These are phyloP conservation scores for Temnothorax unifasciatus DNA, from an alignment of 2,888 invertebrate species.

Conservation along the genomic window DNA sequence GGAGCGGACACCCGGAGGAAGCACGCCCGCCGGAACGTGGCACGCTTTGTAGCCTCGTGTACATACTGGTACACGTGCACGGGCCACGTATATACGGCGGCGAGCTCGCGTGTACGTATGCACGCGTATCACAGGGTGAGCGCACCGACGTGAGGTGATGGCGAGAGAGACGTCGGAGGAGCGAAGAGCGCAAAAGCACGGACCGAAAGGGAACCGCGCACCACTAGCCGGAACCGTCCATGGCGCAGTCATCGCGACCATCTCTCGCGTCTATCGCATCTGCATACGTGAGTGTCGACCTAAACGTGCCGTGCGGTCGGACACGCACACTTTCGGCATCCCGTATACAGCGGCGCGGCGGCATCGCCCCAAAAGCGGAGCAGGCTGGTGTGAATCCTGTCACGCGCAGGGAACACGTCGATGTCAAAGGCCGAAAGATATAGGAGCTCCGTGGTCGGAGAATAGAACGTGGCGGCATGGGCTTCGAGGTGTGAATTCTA, in stretches of 20 bases:
- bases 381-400: slow-evolving; percentile 77
- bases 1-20: slow-evolving; percentile 86
- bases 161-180: slow-evolving; percentile 65
- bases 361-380: slow-evolving; percentile 68
- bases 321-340: slow-evolving; percentile 63
- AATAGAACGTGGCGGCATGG: slow-evolving; percentile 59
- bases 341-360: slow-evolving; percentile 48
- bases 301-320: slow-evolving; percentile 54
- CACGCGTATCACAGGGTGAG: slow-evolving; percentile 64
- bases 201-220: slow-evolving; percentile 85
- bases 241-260: slow-evolving; percentile 84
- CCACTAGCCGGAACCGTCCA: slow-evolving; percentile 86
- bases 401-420: slow-evolving; percentile 71
- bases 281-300: slow-evolving; percentile 79
- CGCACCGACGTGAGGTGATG: slow-evolving; percentile 63
- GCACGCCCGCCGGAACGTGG: slow-evolving; percentile 86
- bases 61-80: slow-evolving; percentile 72
- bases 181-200: slow-evolving; percentile 72
- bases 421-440: slow-evolving; percentile 66
- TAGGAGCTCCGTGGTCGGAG: slow-evolving; percentile 63
- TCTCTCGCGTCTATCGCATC: slow-evolving; percentile 83
- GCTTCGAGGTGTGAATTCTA: slow-evolving; percentile 71
- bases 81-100: slow-evolving; percentile 61
- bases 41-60: slow-evolving; percentile 84
- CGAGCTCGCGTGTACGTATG: slow-evolving; percentile 52